These are phyloP conservation scores for Carterocephalus palaemon DNA, from an alignment of 2,888 invertebrate genomes.

Conservation along the genomic window DNA sequence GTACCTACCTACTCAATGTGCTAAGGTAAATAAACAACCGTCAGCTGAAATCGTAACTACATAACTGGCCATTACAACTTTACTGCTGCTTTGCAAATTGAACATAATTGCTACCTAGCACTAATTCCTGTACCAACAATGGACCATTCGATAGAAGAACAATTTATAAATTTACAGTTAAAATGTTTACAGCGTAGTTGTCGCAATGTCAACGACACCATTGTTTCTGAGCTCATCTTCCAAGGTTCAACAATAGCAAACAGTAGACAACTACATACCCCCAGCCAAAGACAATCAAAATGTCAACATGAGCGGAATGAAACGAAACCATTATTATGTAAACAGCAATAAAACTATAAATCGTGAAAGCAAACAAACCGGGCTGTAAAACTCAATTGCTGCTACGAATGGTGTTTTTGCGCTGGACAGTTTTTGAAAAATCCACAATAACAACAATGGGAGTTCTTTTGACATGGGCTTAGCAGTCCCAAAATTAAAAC, in stretches of 20 bases:
- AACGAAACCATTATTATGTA: slow-evolving; percentile 1
- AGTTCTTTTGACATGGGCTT: slow-evolving; percentile 43
- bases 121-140: not conserved
- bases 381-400: slow-evolving; percentile 8
- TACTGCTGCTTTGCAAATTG: no score
- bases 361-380: slow-evolving; percentile 4
- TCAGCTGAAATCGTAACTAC: no score
- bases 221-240: no score
- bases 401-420: slow-evolving; percentile 4
- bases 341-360: slow-evolving; percentile 12
- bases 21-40: no score
- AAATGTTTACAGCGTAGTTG: no score
- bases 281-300: slow-evolving; percentile 8
- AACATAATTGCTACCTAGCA: no score
- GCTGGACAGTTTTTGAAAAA: slow-evolving; percentile 8
- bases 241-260: slow-evolving; percentile 14
- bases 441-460: slow-evolving; percentile 11
- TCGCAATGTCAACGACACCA: no score
- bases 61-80: no score
- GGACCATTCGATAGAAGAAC: not conserved
- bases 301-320: slow-evolving; percentile 7
- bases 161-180: slow-evolving; percentile 3
- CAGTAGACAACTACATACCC: slow-evolving; percentile 4
- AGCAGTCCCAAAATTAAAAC: slow-evolving; percentile 49
- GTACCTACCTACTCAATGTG: no score